Evolutionary conservation across 2,888 invertebrate species (phyloP).

Genomic region (Caenorhabditis sulstoni): DNA sequence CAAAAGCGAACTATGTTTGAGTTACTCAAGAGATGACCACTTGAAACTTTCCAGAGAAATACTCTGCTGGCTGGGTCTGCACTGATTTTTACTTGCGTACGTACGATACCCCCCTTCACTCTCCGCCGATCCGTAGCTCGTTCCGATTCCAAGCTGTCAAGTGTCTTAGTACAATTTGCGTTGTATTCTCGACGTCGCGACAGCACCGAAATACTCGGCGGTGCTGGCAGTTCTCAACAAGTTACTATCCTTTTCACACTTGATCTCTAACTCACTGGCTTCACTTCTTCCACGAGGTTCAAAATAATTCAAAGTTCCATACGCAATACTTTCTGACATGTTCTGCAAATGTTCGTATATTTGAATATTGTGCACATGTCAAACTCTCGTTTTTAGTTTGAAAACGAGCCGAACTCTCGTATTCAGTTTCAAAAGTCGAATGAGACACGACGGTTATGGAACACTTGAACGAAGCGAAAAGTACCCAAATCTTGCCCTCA

Average conservation of each 20-base stretch:
- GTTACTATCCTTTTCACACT: background rate
- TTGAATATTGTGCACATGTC: too few relatives aligned
- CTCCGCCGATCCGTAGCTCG: slow-evolving; percentile 32
- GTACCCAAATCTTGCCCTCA: slow-evolving; percentile 11
- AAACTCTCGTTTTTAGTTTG: too few relatives aligned
- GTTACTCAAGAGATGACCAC: slow-evolving; percentile 65
- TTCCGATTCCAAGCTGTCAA: slow-evolving; percentile 54
- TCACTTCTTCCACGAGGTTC: too few relatives aligned
- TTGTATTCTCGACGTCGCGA: slow-evolving; percentile 41
- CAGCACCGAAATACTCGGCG: slow-evolving; percentile 32
- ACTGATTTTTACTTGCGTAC: slow-evolving; percentile 23
- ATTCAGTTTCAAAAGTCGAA: too few relatives aligned
- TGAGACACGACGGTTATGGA: background rate
- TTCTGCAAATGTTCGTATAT: too few relatives aligned
- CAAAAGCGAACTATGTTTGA: slow-evolving; percentile 59
- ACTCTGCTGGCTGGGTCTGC: slow-evolving; percentile 16
- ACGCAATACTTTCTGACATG: too few relatives aligned
- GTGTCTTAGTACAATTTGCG: slow-evolving; percentile 54
- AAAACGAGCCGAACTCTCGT: too few relatives aligned
- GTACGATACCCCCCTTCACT: slow-evolving; percentile 36
- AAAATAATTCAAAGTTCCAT: too few relatives aligned
- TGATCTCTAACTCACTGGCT: too few relatives aligned
- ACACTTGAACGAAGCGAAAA: slow-evolving; percentile 42
- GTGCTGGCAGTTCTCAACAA: slow-evolving; percentile 13
- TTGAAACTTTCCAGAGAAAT: slow-evolving; percentile 55